Percentiles rank a stretch among this genome's conserved stretches.
phyloP scores from a whole-genome alignment of 2,888 invertebrate genomes.

The Hyalella azteca region DNA sequence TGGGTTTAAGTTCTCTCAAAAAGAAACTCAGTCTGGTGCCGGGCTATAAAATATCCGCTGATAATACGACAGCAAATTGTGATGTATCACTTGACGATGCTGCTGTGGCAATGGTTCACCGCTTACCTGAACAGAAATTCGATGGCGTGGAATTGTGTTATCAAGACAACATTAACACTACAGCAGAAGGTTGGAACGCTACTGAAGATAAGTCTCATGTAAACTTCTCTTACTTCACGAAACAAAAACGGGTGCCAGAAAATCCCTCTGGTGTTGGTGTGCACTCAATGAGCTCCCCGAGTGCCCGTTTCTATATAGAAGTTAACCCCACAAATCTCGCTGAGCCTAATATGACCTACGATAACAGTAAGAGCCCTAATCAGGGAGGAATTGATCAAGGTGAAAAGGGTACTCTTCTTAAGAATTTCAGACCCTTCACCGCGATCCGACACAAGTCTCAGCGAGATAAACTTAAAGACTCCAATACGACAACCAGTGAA shows the following conservation, averaged over 20 bases:
- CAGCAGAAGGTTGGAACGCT: not conserved
- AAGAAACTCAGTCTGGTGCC: not conserved
- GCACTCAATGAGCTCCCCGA: not conserved
- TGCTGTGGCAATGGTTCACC: not conserved
- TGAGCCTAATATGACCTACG: too few relatives aligned
- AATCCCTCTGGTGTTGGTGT: not conserved
- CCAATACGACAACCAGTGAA: not conserved
- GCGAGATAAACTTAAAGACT: not conserved
- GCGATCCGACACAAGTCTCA: not conserved
- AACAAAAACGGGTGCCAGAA: not conserved
- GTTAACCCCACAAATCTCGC: too few relatives aligned
- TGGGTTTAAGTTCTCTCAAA: slow-evolving; percentile 38
- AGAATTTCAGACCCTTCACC: not conserved
- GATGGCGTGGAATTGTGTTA: not conserved
- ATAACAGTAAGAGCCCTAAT: too few relatives aligned
- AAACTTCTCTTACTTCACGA: not conserved
- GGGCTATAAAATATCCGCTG: not conserved
- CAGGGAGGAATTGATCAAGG: not conserved
- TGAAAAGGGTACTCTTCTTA: not conserved
- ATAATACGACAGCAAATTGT: not conserved
- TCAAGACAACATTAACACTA: not conserved
- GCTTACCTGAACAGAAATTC: not conserved
- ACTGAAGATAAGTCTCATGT: not conserved
- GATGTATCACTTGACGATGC: not conserved
- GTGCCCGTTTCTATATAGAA: too few relatives aligned